Conservation (phyloP, 2,797 vertebrate genomes). For the Synanceia verrucosa region DNA sequence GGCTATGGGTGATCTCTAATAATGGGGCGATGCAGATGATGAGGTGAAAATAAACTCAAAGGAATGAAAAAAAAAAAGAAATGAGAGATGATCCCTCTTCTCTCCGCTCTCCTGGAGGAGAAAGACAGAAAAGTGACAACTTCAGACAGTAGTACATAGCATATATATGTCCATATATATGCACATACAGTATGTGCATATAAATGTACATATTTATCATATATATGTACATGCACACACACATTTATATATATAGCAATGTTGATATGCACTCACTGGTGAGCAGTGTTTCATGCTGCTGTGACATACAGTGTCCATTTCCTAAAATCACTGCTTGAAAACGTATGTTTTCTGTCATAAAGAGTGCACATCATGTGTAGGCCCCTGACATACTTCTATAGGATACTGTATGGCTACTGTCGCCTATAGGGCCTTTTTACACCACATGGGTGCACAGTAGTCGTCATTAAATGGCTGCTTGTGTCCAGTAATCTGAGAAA, state of each 20-base stretch:
- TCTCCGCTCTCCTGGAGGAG: constrained; percentile 74
- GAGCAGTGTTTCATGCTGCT: neutral
- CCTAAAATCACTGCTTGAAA: neutral
- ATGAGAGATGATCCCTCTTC: constrained; percentile 75
- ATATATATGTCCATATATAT: no score
- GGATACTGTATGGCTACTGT: constrained; percentile 50
- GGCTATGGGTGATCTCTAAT: constrained; percentile 27
- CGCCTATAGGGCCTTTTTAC: constrained; percentile 59
- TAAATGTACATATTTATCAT: no score
- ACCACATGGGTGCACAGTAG: constrained; percentile 46
- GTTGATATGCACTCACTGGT: neutral
- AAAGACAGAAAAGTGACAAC: constrained; percentile 22
- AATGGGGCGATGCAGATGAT: constrained; percentile 18
- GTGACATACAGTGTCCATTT: constrained; percentile 5
- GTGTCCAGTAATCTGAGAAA: neutral
- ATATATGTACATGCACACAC: no score
- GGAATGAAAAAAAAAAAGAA: constrained; percentile 48
- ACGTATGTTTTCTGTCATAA: constrained; percentile 24
- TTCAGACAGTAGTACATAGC: neutral
- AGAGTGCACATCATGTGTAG: constrained; percentile 49
- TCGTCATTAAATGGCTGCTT: constrained; percentile 9
- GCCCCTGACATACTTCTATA: constrained; percentile 45
- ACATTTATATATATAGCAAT: no score
- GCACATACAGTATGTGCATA: no score
- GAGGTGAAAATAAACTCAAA: constrained; percentile 57